Evolutionary conservation across 2,888 invertebrate species (phyloP), one percentile per base, ranked within the genome.

Genomic region (Steromphala cineraria): DNA sequence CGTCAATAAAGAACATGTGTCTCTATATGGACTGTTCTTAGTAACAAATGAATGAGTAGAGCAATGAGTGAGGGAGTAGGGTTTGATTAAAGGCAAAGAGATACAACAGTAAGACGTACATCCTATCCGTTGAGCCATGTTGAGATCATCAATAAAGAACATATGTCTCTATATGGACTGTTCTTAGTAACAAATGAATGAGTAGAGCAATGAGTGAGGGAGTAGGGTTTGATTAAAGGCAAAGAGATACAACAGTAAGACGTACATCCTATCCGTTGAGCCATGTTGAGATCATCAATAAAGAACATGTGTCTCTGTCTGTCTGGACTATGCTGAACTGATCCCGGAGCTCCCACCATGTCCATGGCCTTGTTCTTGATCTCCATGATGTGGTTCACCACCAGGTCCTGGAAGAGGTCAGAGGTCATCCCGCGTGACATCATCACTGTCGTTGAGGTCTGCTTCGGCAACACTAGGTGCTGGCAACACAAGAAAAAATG

Each of bases 121-220:
- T 81, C 88, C 85, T 13, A 84, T 81, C 67, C 81, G 84, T 13
- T 87, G 83, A 13, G 92, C 91, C 78, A 88, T 89, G 82, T 89
- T 91, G 19, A 93, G 88, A 82, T 93, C 93, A 80, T 93, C 93
- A 56, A 93, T 87, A 79, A 91, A 92, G 89, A 93, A 92, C 28
- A 92, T 86, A 79, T 90, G 91, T 52, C 76, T 80, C 80, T 89
- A 88, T 56, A 81, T 83, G 17, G n/a, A n/a, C n/a, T n/a, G n/a
- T n/a, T n/a, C n/a, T n/a, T n/a, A n/a, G n/a, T n/a, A n/a, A n/a
- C n/a, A n/a, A n/a, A n/a, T n/a, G n/a, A n/a, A n/a, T n/a, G n/a
- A n/a, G n/a, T n/a, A n/a, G n/a, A n/a, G n/a, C n/a, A n/a, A n/a
- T n/a, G n/a, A n/a, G n/a, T n/a, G n/a, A n/a, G n/a, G n/a, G n/a